A percentile compares a stretch with the other conserved stretches of the same genome.
Conservation (phyloP, 2,113 vertebrate species). For the Mesembrinibis cayennensis region DNA sequence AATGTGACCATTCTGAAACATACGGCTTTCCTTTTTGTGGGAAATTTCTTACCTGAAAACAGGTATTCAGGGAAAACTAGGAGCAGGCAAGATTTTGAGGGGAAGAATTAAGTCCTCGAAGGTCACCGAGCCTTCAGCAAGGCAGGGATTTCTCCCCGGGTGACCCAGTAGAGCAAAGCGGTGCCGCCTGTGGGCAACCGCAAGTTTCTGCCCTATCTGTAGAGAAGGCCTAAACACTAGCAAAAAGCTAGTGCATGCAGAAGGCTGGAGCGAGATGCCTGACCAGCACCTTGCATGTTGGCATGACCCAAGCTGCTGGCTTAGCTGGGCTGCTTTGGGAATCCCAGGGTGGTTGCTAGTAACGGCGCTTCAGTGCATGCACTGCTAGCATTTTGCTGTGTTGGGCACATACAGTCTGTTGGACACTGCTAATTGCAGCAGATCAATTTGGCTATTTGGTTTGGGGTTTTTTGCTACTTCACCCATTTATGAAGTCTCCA, state of each 20-base stretch:
- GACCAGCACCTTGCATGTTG: not conserved
- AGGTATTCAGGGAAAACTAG: not conserved
- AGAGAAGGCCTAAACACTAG: not conserved
- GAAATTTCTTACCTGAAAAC: not conserved
- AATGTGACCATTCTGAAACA: not conserved
- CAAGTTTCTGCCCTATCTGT: not conserved
- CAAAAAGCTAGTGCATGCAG: accelerated
- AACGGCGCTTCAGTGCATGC: accelerated
- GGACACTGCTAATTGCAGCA: not conserved
- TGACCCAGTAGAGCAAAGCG: not conserved
- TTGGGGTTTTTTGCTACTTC: not conserved
- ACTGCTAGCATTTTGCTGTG: not conserved
- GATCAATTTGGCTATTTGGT: not conserved
- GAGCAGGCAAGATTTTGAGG: not conserved
- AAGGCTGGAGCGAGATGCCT: not conserved
- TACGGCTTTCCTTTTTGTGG: not conserved
- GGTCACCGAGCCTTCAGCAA: not conserved
- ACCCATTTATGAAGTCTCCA: not conserved
- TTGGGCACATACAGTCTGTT: not conserved
- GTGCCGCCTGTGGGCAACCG: too few relatives aligned
- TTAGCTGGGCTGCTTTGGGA: not conserved
- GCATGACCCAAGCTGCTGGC: not conserved
- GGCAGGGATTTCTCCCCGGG: not conserved
- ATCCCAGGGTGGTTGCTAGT: not conserved
- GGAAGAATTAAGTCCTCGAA: not conserved